Conservation (phyloP, 2,113 vertebrate species). For the Pituophis catenifer region DNA sequence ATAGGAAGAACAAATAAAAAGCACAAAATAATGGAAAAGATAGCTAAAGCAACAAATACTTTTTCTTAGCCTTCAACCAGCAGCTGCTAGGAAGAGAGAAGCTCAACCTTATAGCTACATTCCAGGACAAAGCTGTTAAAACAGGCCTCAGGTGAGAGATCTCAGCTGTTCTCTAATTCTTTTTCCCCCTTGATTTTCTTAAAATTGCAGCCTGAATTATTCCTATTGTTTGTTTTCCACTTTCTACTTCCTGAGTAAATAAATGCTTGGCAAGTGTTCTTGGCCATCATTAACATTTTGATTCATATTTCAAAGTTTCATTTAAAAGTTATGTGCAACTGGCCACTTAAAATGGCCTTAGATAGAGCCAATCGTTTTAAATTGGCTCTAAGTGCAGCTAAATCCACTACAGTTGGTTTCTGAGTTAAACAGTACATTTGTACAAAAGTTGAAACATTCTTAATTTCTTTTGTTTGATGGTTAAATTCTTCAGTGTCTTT, state of each 20-base stretch:
- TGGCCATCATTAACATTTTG: not conserved
- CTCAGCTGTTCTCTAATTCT: not conserved
- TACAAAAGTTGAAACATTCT: not conserved
- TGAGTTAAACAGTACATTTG: not conserved
- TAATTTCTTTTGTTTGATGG: not conserved
- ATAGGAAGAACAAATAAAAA: not conserved
- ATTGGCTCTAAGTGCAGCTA: not conserved
- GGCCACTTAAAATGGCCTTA: not conserved
- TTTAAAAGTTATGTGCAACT: not conserved
- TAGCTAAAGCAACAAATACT: not conserved
- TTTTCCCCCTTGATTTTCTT: not conserved
- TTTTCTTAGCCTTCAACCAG: not conserved
- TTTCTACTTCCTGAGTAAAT: not conserved
- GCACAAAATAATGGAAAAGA: not conserved
- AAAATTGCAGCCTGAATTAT: not conserved
- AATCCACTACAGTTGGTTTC: not conserved
- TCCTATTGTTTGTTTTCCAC: not conserved
- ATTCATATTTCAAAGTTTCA: not conserved
- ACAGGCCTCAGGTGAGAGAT: not conserved
- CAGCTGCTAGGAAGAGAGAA: not conserved
- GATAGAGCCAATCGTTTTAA: not conserved
- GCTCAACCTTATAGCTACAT: not conserved
- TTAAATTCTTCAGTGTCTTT: not conserved
- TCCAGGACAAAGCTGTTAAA: not conserved
- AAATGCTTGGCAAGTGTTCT: not conserved